These are phyloP conservation scores for Karalla daura DNA, from an alignment of 2,797 vertebrate genomes.

Conservation along the genomic window DNA sequence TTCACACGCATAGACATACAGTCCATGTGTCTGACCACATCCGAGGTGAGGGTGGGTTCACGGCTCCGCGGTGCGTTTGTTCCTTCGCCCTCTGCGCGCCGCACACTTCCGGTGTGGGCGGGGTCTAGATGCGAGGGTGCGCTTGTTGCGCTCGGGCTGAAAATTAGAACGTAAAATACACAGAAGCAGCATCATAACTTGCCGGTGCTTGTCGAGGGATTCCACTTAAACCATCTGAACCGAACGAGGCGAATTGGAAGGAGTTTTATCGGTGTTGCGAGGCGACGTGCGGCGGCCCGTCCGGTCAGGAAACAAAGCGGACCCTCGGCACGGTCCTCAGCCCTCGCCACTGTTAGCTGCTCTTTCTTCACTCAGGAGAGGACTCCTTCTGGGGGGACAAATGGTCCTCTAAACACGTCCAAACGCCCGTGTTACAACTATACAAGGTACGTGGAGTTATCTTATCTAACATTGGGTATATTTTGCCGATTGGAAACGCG, in stretches of 20 bases:
- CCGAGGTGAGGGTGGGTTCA: slow-evolving; percentile 41
- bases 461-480: background rate
- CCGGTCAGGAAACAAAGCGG: slow-evolving; percentile 70
- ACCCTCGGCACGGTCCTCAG: slow-evolving; percentile 20
- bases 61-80: slow-evolving; percentile 19
- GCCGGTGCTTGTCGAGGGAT: slow-evolving; percentile 20
- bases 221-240: too few species aligned
- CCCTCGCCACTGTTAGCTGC: background rate
- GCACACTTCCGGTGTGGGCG: slow-evolving; percentile 64
- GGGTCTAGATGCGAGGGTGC: slow-evolving; percentile 41
- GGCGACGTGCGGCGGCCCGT: background rate
- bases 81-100: slow-evolving; percentile 22
- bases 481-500: background rate
- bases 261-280: background rate
- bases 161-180: slow-evolving; percentile 4
- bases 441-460: slow-evolving; percentile 54
- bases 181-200: slow-evolving; percentile 27
- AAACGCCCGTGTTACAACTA: background rate
- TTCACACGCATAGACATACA: background rate
- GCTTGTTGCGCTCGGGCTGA: slow-evolving; percentile 25
- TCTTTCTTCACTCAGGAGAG: background rate
- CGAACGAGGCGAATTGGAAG: rapidly evolving
- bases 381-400: background rate
- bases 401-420: slow-evolving; percentile 52
- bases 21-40: background rate